Conservation (phyloP, 2,888 invertebrate species). For the Cremastinae sp. region DNA sequence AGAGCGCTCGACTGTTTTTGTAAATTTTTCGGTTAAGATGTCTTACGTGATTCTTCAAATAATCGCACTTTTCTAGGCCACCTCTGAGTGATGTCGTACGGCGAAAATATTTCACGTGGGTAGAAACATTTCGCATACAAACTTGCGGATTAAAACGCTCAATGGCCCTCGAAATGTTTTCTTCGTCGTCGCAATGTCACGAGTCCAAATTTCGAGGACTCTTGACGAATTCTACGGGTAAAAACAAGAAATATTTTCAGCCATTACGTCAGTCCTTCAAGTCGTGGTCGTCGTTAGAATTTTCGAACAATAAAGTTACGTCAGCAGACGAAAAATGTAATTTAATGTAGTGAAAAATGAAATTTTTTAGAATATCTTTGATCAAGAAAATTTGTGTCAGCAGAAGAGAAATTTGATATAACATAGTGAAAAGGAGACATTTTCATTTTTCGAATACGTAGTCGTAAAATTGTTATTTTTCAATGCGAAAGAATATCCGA, state of each 20-base stretch:
- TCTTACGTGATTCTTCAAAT: slow-evolving; percentile 27
- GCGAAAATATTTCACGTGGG: slow-evolving; percentile 41
- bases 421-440: background rate
- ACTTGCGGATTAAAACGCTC: slow-evolving; percentile 33
- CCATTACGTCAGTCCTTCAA: slow-evolving; percentile 6
- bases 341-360: background rate
- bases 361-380: slow-evolving; percentile 29
- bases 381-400: background rate
- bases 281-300: slow-evolving; percentile 9
- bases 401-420: background rate
- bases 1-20: background rate
- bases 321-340: slow-evolving; percentile 8
- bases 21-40: slow-evolving; percentile 17
- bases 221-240: slow-evolving; percentile 30
- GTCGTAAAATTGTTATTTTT: slow-evolving; percentile 21
- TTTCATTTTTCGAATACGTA: slow-evolving; percentile 11
- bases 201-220: slow-evolving; percentile 37
- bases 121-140: slow-evolving; percentile 33
- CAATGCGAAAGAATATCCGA: slow-evolving; percentile 2
- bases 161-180: slow-evolving; percentile 32
- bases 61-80: slow-evolving; percentile 22
- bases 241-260: background rate
- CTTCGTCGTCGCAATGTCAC: slow-evolving; percentile 10
- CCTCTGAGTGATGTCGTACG: slow-evolving; percentile 12
- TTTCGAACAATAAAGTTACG: slow-evolving; percentile 27